Evolutionary conservation across 2,888 invertebrate species (phyloP).

Genomic region (Erebia epiphron): DNA sequence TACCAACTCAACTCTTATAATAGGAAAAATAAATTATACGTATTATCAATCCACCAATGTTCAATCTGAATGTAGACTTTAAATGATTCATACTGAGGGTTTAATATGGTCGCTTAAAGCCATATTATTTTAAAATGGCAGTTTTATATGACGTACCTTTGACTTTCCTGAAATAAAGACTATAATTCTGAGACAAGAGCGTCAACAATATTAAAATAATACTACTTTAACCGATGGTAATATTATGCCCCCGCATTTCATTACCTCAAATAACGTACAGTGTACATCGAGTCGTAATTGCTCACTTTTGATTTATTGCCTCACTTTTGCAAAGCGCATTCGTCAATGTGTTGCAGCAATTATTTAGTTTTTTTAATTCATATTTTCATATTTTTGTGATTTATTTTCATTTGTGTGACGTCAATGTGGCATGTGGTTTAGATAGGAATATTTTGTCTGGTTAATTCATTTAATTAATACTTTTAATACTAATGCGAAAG

Average conservation of each 20-base stretch:
- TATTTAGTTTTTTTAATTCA: slow-evolving; percentile 25
- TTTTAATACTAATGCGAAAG: too few relatives aligned
- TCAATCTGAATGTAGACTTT: not conserved
- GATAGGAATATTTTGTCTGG: slow-evolving; percentile 20
- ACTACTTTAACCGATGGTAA: too few relatives aligned
- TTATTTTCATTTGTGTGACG: slow-evolving; percentile 10
- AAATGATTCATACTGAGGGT: not conserved
- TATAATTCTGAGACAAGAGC: too few relatives aligned
- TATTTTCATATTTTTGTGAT: slow-evolving; percentile 17
- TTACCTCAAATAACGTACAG: not conserved
- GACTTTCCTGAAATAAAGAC: too few relatives aligned
- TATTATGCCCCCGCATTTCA: not conserved
- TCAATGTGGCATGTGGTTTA: slow-evolving; percentile 24
- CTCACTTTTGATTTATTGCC: slow-evolving; percentile 6
- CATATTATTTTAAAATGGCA: too few relatives aligned
- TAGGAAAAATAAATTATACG: not conserved
- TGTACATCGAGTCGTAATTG: not conserved
- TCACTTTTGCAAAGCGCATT: slow-evolving; percentile 20
- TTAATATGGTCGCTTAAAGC: too few relatives aligned
- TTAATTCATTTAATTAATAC: too few relatives aligned
- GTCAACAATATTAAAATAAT: too few relatives aligned
- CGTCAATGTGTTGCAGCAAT: slow-evolving; percentile 27
- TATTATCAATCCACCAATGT: slow-evolving; percentile 15
- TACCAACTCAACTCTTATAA: not conserved
- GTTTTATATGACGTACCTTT: too few relatives aligned